Evolutionary conservation across 2,888 invertebrate genomes (phyloP), one percentile per base, ranked within the genome.

Genomic region (Noctua comes): DNA sequence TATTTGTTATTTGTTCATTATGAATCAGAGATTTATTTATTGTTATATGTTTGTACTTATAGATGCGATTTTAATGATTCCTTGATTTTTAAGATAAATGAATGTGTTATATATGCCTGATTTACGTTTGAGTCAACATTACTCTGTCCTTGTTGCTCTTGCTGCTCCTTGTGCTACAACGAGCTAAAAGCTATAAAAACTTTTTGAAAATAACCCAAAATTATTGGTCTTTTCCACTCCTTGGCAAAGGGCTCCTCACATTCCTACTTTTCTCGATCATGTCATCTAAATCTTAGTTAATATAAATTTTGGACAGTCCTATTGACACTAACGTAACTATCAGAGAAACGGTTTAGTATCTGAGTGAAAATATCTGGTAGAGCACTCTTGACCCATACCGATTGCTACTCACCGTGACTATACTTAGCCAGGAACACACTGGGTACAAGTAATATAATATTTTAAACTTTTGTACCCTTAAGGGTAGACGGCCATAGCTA

Each of bases 21-120:
- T 79, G 73, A 79, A 87, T 81, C 79, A 85, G 80, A 90, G 82
- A 88, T 90, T 90, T 90, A 90, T 89, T 90, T 86, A 83, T 77
- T 90, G 90, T 90, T 90, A 90, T 79, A 84, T 77, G 21, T 54
- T 81, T 82, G 82, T 88, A 86, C 82, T 84, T 84, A 86, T 70
- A 76, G 21, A 83, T 76, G 64, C 57, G 51, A 78, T 77, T 84
- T 82, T 74, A 81, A 82, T 68, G 31, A 73, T 76, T 59, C 68
- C 68, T 73, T 62, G 64, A 64, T 84, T 75, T 79, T 79, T 43
- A 84, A 79, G 48, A 69, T 80, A 40, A 54, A 59, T 48, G 3
- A 46, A 13, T 68, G 36, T 71, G 51, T 48, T 70, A 8, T 71
- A 16, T 46, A 64, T 68, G 48, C 46, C 65, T 69, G 66, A 62